Evolutionary conservation across 2,888 invertebrate genomes (phyloP), one percentile per base, ranked within the genome.

Genomic region (Pollenia griseotomentosa): DNA sequence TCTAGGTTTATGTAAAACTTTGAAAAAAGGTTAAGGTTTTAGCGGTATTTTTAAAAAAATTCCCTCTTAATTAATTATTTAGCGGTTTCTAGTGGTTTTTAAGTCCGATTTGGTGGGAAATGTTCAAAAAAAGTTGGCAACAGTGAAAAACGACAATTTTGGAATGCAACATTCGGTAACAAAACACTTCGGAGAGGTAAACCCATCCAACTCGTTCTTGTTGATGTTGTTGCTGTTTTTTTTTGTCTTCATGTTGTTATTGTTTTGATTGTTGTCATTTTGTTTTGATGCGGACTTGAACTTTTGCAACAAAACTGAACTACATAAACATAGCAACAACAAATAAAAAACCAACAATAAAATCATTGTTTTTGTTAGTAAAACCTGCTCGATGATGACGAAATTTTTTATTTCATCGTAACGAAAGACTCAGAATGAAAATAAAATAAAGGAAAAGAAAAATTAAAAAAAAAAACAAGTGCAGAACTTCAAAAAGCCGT

Each of bases 231-330:
- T 23, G 23, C 2, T 23, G 48, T 48, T 48, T 10, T 48, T 48
- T 10, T 48, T 48, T 0, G 48, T 48, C 48, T 12, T 33, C 33
- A 33, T 33, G 33, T 66, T 68, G 14, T 66, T 46, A 5, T 46
- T 51, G n/a, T 68, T 79, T 40, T 51, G 48, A 14, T 44, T 68
- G 80, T 53, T 80, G 80, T 53, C 71, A 48, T 82, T 74, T 74
- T 66, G 44, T 74, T 66, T 66, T 74, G 77, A 80, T 81, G 57
- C 86, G 87, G 86, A 88, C 89, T 88, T 89, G 89, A 89, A 89
- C 88, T 89, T 87, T 89, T 84, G 46, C 79, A 70, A 70, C 82
- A 70, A 66, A 82, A 74, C 40, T 66, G 68, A 83, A 83, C 59
- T 68, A 44, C 53, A 57, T 57, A 73, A 12, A 16, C n/a, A 73